Evolutionary conservation across 2,888 invertebrate species (phyloP), one percentile per base, ranked within the genome.

Genomic region (Sarcophaga caerulescens): DNA sequence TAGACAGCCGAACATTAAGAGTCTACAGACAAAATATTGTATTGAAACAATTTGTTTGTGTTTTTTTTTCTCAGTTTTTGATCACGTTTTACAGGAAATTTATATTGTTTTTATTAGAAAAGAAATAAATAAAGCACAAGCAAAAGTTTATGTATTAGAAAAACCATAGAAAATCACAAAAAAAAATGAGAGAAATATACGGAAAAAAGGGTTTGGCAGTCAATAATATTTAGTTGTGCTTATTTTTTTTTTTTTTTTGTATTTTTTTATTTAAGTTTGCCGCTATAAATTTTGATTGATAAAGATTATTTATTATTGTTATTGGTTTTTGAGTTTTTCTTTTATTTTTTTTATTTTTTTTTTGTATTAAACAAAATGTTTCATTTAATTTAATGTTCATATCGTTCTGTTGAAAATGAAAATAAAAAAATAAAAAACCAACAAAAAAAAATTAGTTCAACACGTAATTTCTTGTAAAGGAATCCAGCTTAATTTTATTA

Each of bases 71-170:
- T 77, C 77, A n/a, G 17, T 70, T 52, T 82, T 52, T 8, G 90
- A 90, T 91, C 91, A 91, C 91, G 91, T 91, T 91, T 90, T 89
- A 79, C 87, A 59, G 73, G 79, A 81, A 85, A 84, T 70, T 78
- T 76, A 62, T 70, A 2, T 66, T 83, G 60, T 70, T 80, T 66
- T 75, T 70, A 68, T 62, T 65, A 60, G 71, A 82, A 66, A 71
- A 81, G 70, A 68, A 84, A 75, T 73, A 57, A 75, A 23, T 25
- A 75, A 79, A 68, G 62, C 75, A 80, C 75, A 82, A 73, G 66
- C 75, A 83, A 69, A 82, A 73, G n/a, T 69, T 73, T 52, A 73
- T 84, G 35, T 57, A 68, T 68, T 12, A 59, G 47, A 44, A 78
- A 73, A 74, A 10, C 35, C 35, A 1, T 35, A 1, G 35, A 35